These are phyloP conservation scores for Megaleporinus macrocephalus DNA, from an alignment of 2,113 vertebrate species.

Conservation along the genomic window DNA sequence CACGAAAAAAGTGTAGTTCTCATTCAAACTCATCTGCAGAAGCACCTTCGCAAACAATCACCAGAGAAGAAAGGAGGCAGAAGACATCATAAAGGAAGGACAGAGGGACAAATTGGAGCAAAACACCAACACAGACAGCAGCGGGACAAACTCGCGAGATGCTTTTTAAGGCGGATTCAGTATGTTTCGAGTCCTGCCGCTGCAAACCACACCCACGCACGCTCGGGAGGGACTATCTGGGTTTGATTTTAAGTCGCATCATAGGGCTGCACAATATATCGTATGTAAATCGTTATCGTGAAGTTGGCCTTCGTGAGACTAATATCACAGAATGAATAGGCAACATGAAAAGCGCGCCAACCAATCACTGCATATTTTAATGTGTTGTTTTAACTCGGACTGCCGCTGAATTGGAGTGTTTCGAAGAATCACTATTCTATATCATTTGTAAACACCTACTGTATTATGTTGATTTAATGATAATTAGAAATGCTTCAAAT, in stretches of 20 bases:
- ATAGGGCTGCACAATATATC: no score
- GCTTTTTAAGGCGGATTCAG: slow-evolving; percentile 42
- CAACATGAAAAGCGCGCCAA: no score
- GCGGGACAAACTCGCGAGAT: slow-evolving; percentile 59
- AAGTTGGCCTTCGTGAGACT: no score
- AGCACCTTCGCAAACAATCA: slow-evolving; percentile 70
- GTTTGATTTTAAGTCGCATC: not conserved
- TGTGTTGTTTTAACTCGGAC: no score
- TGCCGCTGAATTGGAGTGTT: no score
- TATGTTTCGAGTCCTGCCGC: not conserved
- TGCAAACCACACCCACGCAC: not conserved
- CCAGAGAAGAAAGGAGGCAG: not conserved
- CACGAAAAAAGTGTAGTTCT: slow-evolving; percentile 54
- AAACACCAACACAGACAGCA: slow-evolving; percentile 36
- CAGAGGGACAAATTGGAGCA: slow-evolving; percentile 33
- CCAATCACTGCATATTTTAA: no score
- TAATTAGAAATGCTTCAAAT: no score
- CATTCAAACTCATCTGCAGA: slow-evolving; percentile 68
- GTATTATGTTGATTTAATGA: no score
- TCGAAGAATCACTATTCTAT: no score
- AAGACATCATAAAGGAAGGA: not conserved
- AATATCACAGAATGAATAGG: no score
- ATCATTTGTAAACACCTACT: no score
- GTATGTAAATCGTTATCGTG: no score
- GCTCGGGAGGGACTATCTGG: not conserved